A percentile compares a stretch with the other conserved stretches of the same genome.
Conservation (phyloP, 2,888 invertebrate genomes). For the Altica lythri region DNA sequence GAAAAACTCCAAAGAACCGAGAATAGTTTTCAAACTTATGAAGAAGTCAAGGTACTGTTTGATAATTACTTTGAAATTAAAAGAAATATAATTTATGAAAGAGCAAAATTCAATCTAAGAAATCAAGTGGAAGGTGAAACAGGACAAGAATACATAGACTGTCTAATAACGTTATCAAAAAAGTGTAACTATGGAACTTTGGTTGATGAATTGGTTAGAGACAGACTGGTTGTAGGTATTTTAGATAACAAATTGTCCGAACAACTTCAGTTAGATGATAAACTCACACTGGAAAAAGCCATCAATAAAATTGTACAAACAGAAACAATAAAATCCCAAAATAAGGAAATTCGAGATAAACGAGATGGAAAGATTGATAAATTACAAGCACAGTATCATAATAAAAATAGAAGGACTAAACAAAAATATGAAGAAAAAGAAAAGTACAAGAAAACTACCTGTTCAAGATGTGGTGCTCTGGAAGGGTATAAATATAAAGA, state of each 20-base stretch:
- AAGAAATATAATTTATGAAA: too few species aligned
- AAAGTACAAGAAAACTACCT: too few species aligned
- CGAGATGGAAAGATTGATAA: too few species aligned
- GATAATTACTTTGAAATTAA: background rate
- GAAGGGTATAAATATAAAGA: background rate
- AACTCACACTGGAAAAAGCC: conserved; percentile 5
- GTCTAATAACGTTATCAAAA: conserved; percentile 2
- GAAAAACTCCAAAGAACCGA: background rate
- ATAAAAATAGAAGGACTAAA: too few species aligned
- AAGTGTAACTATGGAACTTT: conserved; percentile 1
- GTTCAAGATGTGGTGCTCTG: too few species aligned
- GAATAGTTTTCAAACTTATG: background rate
- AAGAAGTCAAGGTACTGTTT: background rate
- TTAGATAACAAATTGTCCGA: conserved; percentile 6
- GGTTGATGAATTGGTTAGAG: conserved; percentile 6
- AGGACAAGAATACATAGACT: conserved; percentile 1
- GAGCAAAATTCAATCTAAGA: conserved; percentile 9
- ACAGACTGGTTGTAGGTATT: conserved; percentile 5
- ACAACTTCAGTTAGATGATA: background rate
- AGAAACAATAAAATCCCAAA: too few species aligned
- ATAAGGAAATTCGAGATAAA: too few species aligned
- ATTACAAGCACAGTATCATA: too few species aligned
- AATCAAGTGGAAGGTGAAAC: conserved; percentile 9
- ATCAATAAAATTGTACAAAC: too few species aligned
- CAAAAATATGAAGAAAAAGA: too few species aligned